These are phyloP conservation scores for western clawed frog (Xenopus tropicalis) DNA, from an alignment of 2,113 vertebrate species.

Conservation along the genomic window UCB_Xtro_10.0 CM004451.2:16137001-16137500, in stretches of 20 bases:
- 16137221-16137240: background rate
- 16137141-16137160: slow-evolving; percentile 31
- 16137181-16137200: slow-evolving; percentile 1
- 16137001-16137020: slow-evolving; percentile 24
- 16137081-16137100: slow-evolving; percentile 45
- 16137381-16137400: background rate
- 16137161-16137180: slow-evolving; percentile 40
- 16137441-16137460: background rate
- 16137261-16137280: slow-evolving; percentile 3
- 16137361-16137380: background rate
- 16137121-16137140: slow-evolving; percentile 30
- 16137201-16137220: background rate
- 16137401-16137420: background rate
- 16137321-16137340: slow-evolving; percentile 30
- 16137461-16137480: background rate
- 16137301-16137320: slow-evolving; percentile 15
- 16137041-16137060: background rate
- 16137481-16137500: background rate
- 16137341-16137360: slow-evolving; percentile 24
- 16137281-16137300: slow-evolving; percentile 7
- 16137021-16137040: slow-evolving; percentile 25
- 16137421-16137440: no score
- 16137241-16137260: background rate
- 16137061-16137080: background rate
- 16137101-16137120: slow-evolving; percentile 55